Conservation (phyloP, 92 coral and sea anemone species). For the Meandrina meandrites region DNA sequence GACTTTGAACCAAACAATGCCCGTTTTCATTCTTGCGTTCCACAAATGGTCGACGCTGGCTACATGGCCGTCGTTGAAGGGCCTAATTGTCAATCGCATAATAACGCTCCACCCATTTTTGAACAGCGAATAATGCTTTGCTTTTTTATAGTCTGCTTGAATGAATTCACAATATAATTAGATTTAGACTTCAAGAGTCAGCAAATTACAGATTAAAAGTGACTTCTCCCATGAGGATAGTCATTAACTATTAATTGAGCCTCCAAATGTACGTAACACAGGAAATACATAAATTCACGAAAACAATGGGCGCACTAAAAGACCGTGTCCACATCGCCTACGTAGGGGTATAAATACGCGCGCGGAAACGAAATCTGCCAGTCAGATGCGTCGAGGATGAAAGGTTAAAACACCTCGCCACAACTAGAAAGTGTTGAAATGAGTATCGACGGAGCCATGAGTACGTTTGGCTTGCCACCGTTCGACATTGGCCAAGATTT, state of each 20-base stretch:
- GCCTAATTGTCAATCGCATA: slow-evolving; percentile 73
- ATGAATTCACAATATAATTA: slow-evolving; percentile 85
- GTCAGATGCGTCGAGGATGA: slow-evolving; percentile 48
- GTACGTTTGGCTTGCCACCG: slow-evolving; percentile 68
- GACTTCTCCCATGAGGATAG: slow-evolving; percentile 89
- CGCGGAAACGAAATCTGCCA: slow-evolving; percentile 64
- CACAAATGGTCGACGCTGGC: slow-evolving; percentile 55
- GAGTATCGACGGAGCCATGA: slow-evolving; percentile 73
- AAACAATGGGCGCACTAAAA: slow-evolving; percentile 88
- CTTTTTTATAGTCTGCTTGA: slow-evolving; percentile 90
- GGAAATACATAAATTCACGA: slow-evolving; percentile 94
- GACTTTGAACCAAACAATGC: slow-evolving; percentile 67
- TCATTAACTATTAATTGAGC: slow-evolving; percentile 96
- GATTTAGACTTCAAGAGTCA: slow-evolving; percentile 89
- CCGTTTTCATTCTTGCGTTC: slow-evolving; percentile 65
- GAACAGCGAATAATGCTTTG: slow-evolving; percentile 66
- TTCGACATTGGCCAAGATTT: slow-evolving; percentile 72
- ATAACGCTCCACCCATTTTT: slow-evolving; percentile 80
- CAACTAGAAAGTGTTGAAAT: not conserved
- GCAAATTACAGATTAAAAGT: slow-evolving; percentile 92
- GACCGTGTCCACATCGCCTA: slow-evolving; percentile 66
- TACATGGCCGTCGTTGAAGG: slow-evolving; percentile 60
- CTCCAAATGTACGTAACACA: slow-evolving; percentile 92
- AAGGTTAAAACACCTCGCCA: slow-evolving; percentile 30
- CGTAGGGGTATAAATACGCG: slow-evolving; percentile 83